These are phyloP conservation scores for Stichodactyla mertensii DNA, from an alignment of 64 coral and sea anemone genomes.

Conservation along the genomic window DNA sequence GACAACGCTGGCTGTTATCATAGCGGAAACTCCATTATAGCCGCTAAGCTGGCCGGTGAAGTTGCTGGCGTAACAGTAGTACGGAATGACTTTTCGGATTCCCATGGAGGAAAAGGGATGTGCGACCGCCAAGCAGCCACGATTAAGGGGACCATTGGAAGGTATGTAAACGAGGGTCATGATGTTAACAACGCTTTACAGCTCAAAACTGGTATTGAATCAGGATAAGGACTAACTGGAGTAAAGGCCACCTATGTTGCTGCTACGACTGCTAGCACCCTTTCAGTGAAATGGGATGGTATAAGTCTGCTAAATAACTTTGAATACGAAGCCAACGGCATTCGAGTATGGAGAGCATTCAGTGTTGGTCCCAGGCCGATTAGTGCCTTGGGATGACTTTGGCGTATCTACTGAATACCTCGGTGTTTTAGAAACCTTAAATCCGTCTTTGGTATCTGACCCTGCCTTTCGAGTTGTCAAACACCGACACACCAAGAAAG, in stretches of 20 bases:
- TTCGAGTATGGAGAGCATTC: conserved; percentile 48
- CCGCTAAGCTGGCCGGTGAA: too few relatives aligned
- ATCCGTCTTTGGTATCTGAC: too few relatives aligned
- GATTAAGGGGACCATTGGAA: background rate
- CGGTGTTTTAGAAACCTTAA: background rate
- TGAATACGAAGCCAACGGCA: conserved; percentile 45
- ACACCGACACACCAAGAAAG: too few relatives aligned
- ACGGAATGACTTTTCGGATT: too few relatives aligned
- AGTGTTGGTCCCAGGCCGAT: conserved; percentile 27
- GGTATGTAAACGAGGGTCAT: conserved; percentile 27
- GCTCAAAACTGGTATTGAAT: conserved; percentile 53
- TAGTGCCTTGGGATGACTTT: background rate
- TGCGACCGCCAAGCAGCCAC: background rate
- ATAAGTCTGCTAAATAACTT: conserved; percentile 59
- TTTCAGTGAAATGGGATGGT: conserved; percentile 50
- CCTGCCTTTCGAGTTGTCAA: too few relatives aligned
- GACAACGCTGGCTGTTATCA: too few relatives aligned
- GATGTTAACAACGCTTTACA: conserved; percentile 34
- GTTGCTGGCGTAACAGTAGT: too few relatives aligned
- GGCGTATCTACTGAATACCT: background rate
- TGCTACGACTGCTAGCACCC: conserved; percentile 10
- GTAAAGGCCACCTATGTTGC: conserved; percentile 37
- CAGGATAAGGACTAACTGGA: conserved; percentile 34
- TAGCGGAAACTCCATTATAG: too few relatives aligned
- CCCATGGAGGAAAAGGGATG: background rate